Base-by-base conservation (phyloP, 2,797 vertebrate genomes). In the Sebastiscus tertius region DNA sequence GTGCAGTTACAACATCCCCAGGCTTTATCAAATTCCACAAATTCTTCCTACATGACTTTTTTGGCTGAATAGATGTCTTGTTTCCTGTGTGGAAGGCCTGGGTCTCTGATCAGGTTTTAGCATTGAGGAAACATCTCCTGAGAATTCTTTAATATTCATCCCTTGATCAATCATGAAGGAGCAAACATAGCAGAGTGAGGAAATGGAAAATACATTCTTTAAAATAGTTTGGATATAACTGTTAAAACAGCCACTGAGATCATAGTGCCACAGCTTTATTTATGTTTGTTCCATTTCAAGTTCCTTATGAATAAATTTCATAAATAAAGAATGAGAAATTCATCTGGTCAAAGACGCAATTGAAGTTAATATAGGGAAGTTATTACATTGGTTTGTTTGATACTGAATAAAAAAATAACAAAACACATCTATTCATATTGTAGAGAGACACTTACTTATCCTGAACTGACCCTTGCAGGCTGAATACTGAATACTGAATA, bases 71-170 rank as follows among this genome's bases (percentile, higher is more conserved):
- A 56, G 11, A 85, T 24, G 42, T 69, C 36, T 70, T 60, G 46
- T 79, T 92, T 91, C 81, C 77, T 89, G 86, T 72, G 83, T 85
- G 58, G 61, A 54, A 86, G 49, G 64, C 27, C 59, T 60, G 24
- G 36, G 68, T 64, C 18, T 62, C 22, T 20, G 27, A 68, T 84
- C 58, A 79, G 18, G 66, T 63, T 83, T 72, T 82, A 29, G 75
- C 42, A 55, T 11, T 26, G 42, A 52, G 24, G 20, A 31, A 58
- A 66, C 31, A 52, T 73, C 61, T 26, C 55, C 18, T 5, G 34
- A 24, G 54, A 42, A 42, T 34, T 24, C 2, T 42, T 66, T 29
- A 52, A 59, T 14, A 59, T 66, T 56, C 22, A 20, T 18, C 5
- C 1, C 56, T n/a, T 52, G 4, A 62, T 34, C 26, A 24, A 62